A percentile compares a stretch with the other conserved stretches of the same genome.
These are phyloP conservation scores for Lepisosteus oculatus DNA, from an alignment of 2,113 vertebrate genomes.

Conservation along the genomic window DNA sequence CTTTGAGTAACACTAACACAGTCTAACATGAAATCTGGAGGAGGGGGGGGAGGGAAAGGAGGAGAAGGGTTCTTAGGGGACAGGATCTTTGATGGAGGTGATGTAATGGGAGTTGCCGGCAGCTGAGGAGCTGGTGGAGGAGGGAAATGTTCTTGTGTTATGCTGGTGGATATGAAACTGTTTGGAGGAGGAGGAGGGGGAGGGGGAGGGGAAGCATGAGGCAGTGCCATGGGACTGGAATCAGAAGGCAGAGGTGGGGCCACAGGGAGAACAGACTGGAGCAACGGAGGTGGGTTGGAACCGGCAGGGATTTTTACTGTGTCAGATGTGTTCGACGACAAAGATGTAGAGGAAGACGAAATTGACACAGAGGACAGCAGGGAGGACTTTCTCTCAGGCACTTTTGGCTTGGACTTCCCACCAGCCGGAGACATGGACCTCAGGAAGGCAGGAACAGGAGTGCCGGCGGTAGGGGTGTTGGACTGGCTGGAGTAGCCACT, in stretches of 20 bases:
- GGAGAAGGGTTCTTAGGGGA: conserved; percentile 61
- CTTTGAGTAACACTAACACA: conserved; percentile 53
- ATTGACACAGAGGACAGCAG: conserved; percentile 84
- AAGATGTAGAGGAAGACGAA: conserved; percentile 91
- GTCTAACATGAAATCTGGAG: conserved; percentile 64
- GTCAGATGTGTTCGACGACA: conserved; percentile 89
- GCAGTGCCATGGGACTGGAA: neutral
- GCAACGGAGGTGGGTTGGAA: conserved; percentile 41
- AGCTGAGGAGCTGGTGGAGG: conserved; percentile 22
- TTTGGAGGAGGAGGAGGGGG: conserved; percentile 33
- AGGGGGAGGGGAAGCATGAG: conserved; percentile 23
- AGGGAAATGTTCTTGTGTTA: conserved; percentile 18
- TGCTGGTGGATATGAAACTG: conserved; percentile 20
- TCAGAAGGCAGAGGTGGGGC: neutral
- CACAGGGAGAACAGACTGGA: conserved; percentile 44
- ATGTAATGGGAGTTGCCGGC: neutral
- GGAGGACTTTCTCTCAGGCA: conserved; percentile 95
- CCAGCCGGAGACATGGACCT: conserved; percentile 77
- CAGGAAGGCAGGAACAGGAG: conserved; percentile 82
- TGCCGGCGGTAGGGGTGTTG: conserved; percentile 91
- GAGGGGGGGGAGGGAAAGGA: conserved; percentile 74
- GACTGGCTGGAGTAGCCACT: conserved; percentile 98
- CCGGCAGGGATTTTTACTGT: conserved; percentile 59
- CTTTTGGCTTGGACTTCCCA: conserved; percentile 79
- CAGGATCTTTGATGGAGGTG: conserved; percentile 17